A percentile compares a stretch with the other conserved stretches of the same genome.
Evolutionary conservation across 2,113 vertebrate genomes (phyloP).

Genomic region (Coptodon bakossiorum): DNA sequence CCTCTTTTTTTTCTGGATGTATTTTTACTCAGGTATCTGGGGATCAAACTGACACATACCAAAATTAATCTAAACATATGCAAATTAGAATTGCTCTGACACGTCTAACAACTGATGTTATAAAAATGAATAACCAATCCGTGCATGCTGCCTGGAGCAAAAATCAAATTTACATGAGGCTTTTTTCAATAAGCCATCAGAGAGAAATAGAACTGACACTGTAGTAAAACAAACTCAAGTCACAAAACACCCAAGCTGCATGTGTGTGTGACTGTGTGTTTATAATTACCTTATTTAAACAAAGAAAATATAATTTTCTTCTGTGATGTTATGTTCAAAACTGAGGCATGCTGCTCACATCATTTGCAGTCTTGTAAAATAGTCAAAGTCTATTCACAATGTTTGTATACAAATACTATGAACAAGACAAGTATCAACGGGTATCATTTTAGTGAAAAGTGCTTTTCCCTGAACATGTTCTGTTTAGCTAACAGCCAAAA

Average conservation of each 20-base stretch:
- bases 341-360: not conserved
- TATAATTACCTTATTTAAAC: not conserved
- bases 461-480: not conserved
- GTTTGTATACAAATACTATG: not conserved
- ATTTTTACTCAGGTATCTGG: not conserved
- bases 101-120: not conserved
- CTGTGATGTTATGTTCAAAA: not conserved
- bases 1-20: not conserved
- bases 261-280: not conserved
- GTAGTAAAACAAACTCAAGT: not conserved
- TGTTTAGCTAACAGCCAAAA: not conserved
- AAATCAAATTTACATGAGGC: not conserved
- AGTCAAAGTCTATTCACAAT: not conserved
- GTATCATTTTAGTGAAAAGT: not conserved
- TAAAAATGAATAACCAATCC: not conserved
- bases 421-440: not conserved
- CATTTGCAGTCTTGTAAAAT: not conserved
- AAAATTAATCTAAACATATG: not conserved
- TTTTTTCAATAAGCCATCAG: not conserved
- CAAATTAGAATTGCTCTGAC: not conserved
- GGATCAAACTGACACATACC: not conserved
- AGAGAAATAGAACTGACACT: not conserved
- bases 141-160: not conserved
- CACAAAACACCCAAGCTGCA: not conserved
- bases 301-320: not conserved